Percentiles rank a stretch among this genome's conserved stretches.
Conservation (phyloP, 2,888 invertebrate genomes). For the Anoncus sp. region DNA sequence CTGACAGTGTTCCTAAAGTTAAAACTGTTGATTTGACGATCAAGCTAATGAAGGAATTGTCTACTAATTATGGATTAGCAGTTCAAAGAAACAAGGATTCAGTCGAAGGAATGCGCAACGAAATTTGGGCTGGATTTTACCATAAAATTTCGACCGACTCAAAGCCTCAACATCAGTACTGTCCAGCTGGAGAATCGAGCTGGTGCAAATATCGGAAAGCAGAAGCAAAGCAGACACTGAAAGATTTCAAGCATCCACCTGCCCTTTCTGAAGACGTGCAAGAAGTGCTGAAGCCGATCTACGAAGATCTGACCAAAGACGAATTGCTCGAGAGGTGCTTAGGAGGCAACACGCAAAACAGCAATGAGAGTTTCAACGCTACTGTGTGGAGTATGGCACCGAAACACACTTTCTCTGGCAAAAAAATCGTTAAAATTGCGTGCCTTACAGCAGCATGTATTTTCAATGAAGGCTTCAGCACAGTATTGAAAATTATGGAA, state of each 20-base stretch:
- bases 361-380: not conserved
- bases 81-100: slow-evolving; percentile 6
- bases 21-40: slow-evolving; percentile 10
- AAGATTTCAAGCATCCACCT: not conserved
- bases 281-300: not conserved
- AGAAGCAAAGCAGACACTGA: not conserved
- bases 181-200: not conserved
- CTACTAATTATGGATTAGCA: not conserved
- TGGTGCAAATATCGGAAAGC: not conserved
- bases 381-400: too few relatives aligned
- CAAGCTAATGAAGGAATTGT: slow-evolving; percentile 6
- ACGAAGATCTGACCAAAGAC: not conserved
- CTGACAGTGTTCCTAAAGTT: too few relatives aligned
- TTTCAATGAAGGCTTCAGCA: too few relatives aligned
- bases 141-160: not conserved
- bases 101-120: slow-evolving; percentile 1
- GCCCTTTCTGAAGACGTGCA: not conserved
- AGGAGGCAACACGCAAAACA: not conserved
- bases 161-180: not conserved
- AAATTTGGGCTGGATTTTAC: slow-evolving; percentile 4
- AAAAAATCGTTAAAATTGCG: too few relatives aligned
- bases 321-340: not conserved
- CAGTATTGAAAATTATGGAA: too few relatives aligned
- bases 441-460: too few relatives aligned
- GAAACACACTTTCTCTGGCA: too few relatives aligned